Percentiles rank a stretch among this genome's conserved stretches.
Evolutionary conservation across 2,113 vertebrate genomes (phyloP).

Genomic region (Cyrtonyx montezumae): DNA sequence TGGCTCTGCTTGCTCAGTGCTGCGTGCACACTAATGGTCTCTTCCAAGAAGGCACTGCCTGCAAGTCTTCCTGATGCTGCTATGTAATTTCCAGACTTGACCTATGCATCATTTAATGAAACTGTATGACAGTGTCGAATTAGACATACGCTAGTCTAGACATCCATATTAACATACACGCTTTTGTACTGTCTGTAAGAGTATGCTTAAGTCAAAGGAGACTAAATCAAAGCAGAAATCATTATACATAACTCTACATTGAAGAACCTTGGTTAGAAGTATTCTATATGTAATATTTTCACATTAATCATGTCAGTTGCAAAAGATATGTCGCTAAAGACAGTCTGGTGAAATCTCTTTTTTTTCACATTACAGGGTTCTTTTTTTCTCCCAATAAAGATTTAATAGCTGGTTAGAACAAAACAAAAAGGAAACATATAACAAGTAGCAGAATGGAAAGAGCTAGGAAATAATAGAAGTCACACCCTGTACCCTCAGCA

Average conservation of each 20-base stretch:
- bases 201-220: not conserved
- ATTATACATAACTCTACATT: not conserved
- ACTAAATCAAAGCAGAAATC: not conserved
- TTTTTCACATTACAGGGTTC: not conserved
- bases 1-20: not conserved
- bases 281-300: not conserved
- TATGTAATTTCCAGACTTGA: not conserved
- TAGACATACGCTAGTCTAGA: not conserved
- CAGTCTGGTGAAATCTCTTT: not conserved
- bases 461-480: conserved; percentile 48
- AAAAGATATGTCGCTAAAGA: not conserved
- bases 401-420: not conserved
- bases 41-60: not conserved
- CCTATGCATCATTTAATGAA: not conserved
- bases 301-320: not conserved
- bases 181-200: not conserved
- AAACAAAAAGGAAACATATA: conserved; percentile 37
- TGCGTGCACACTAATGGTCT: not conserved
- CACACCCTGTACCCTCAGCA: not conserved
- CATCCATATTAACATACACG: not conserved
- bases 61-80: not conserved
- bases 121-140: not conserved
- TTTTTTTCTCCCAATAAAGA: not conserved
- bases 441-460: conserved; percentile 37
- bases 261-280: not conserved